Percentiles rank a stretch among this genome's conserved stretches.
Conservation (phyloP, 2,797 vertebrate species). For the Spinibarbus caldwelli region DNA sequence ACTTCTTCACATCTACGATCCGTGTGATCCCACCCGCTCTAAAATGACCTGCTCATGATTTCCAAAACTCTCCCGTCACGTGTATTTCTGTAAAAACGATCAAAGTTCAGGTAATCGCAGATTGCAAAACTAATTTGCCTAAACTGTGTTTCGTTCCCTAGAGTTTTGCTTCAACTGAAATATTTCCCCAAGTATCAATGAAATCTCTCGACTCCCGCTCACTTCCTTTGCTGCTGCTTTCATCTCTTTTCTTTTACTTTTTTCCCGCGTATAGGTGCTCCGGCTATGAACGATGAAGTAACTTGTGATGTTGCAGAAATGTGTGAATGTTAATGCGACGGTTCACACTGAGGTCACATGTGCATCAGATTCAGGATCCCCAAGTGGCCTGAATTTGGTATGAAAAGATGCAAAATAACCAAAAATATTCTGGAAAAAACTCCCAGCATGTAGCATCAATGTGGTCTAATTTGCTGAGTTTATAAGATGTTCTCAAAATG, state of each 20-base stretch:
- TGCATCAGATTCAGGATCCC: background rate
- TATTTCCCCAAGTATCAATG: constrained; percentile 1
- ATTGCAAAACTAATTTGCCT: constrained; percentile 4
- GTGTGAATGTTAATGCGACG: background rate
- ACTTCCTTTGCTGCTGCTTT: constrained; percentile 6
- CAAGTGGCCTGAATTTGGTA: background rate
- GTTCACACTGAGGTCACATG: constrained; percentile 17
- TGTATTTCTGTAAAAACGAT: background rate
- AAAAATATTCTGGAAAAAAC: background rate
- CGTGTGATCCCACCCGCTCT: background rate
- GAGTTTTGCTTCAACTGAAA: background rate
- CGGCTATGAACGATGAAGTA: constrained; percentile 1
- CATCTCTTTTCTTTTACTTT: background rate
- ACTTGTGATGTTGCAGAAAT: constrained; percentile 17
- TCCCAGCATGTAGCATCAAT: background rate
- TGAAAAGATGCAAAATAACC: constrained; percentile 2
- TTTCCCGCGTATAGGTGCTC: background rate
- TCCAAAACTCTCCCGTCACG: background rate
- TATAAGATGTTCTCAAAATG: background rate
- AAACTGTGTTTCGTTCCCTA: background rate
- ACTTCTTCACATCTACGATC: background rate
- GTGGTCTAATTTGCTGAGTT: background rate
- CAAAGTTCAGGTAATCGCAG: background rate
- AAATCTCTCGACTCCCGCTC: background rate
- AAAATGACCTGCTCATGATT: background rate